A percentile compares a stretch with the other conserved stretches of the same genome.
Conservation (phyloP, 2,888 invertebrate genomes). For the Mythimna loreyi region DNA sequence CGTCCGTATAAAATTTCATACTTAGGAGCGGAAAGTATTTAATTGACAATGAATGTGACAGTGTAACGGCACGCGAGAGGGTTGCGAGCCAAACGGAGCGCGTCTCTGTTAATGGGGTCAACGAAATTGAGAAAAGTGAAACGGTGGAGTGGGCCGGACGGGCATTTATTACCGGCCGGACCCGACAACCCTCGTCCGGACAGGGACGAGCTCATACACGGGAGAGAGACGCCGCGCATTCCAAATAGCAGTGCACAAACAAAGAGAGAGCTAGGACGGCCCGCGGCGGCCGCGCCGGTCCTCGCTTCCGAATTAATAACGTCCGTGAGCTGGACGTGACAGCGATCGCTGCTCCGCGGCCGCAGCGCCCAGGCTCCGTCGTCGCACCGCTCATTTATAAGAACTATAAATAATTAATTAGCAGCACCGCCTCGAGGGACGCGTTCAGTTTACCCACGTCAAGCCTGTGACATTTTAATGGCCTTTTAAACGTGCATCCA, state of each 20-base stretch:
- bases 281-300: slow-evolving; percentile 54
- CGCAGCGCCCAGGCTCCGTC: slow-evolving; percentile 29
- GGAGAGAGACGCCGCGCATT: slow-evolving; percentile 61
- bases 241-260: slow-evolving; percentile 68
- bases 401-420: slow-evolving; percentile 87
- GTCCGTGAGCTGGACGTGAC: slow-evolving; percentile 74
- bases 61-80: slow-evolving; percentile 77
- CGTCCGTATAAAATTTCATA: slow-evolving; percentile 71
- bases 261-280: slow-evolving; percentile 62
- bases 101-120: slow-evolving; percentile 85
- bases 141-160: slow-evolving; percentile 77
- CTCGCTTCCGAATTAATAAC: slow-evolving; percentile 76
- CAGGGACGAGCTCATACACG: slow-evolving; percentile 64
- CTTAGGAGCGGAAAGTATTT: slow-evolving; percentile 77
- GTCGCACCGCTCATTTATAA: slow-evolving; percentile 70
- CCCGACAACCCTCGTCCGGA: slow-evolving; percentile 69
- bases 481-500: slow-evolving; percentile 83
- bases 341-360: slow-evolving; percentile 62
- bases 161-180: slow-evolving; percentile 78
- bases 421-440: slow-evolving; percentile 73
- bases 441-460: slow-evolving; percentile 80
- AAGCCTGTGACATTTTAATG: slow-evolving; percentile 87
- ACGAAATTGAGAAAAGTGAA: slow-evolving; percentile 88
- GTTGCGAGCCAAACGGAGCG: slow-evolving; percentile 80
- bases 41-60: slow-evolving; percentile 85